These are phyloP conservation scores for Tursiops truncatus DNA, from an alignment of 2,113 vertebrate species.

Conservation along the genomic window DNA sequence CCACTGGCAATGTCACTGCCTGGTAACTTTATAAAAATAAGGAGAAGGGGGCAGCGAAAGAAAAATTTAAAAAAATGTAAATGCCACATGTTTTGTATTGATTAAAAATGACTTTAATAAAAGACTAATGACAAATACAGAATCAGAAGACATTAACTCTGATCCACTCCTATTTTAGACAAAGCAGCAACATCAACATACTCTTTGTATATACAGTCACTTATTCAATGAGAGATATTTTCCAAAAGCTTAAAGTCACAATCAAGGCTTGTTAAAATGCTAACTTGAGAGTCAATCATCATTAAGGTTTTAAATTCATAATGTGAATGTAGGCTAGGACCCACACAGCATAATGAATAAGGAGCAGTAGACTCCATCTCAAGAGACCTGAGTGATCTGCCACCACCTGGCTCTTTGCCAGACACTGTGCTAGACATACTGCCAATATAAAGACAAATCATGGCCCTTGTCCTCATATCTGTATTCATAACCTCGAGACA, in stretches of 20 bases:
- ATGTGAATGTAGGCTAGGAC: background rate
- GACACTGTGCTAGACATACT: background rate
- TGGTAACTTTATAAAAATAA: conserved; percentile 89
- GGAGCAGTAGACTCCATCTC: background rate
- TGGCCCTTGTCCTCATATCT: background rate
- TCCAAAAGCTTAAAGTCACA: conserved; percentile 36
- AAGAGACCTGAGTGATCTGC: background rate
- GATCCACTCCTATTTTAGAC: conserved; percentile 35
- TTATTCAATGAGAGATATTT: background rate
- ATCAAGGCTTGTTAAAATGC: conserved; percentile 24
- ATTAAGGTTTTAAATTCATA: conserved; percentile 44
- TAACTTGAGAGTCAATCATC: background rate
- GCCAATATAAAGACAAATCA: conserved; percentile 24
- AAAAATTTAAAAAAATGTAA: conserved; percentile 46
- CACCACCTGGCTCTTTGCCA: background rate
- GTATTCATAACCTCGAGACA: background rate
- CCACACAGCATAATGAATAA: background rate
- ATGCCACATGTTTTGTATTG: background rate
- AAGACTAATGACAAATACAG: conserved; percentile 67
- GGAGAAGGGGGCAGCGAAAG: conserved; percentile 33
- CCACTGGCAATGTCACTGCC: conserved; percentile 98
- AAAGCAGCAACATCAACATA: conserved; percentile 26
- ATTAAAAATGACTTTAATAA: conserved; percentile 65
- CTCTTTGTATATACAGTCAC: background rate
- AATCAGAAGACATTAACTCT: conserved; percentile 49